A percentile compares a stretch with the other conserved stretches of the same genome.
Conservation (phyloP, 2,888 invertebrate genomes). For the Lacanobia wlatinum region DNA sequence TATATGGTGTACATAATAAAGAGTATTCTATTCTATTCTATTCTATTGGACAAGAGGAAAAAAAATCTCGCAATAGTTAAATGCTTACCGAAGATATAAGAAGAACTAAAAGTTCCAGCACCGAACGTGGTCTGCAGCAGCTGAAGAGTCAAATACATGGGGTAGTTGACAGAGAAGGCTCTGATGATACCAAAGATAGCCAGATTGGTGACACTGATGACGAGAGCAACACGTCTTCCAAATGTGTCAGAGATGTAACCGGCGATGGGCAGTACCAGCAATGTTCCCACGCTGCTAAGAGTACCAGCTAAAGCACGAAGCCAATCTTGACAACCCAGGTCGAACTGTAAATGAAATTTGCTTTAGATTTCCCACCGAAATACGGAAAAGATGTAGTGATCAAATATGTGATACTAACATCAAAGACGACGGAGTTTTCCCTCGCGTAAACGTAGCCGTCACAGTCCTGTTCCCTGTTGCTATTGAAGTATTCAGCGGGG, state of each 20-base stretch:
- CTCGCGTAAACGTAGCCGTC: conserved; percentile 80
- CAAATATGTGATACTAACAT: conserved; percentile 73
- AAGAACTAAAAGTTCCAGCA: conserved; percentile 89
- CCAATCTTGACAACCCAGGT: conserved; percentile 93
- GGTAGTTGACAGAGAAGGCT: conserved; percentile 90
- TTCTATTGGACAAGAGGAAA: too few species aligned
- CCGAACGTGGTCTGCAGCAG: conserved; percentile 89
- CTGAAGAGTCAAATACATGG: conserved; percentile 89
- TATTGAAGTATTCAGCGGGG: conserved; percentile 75
- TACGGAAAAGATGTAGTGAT: not conserved
- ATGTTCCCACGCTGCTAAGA: conserved; percentile 92
- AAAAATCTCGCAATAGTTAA: not conserved
- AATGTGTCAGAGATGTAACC: conserved; percentile 93
- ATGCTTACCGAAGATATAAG: conserved; percentile 82
- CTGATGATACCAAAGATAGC: conserved; percentile 88
- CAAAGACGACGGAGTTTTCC: conserved; percentile 82
- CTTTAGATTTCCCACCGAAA: not conserved
- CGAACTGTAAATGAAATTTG: conserved; percentile 87
- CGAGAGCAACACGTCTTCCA: conserved; percentile 88
- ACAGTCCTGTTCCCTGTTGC: conserved; percentile 65
- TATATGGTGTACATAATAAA: too few species aligned
- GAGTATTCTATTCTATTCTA: too few species aligned
- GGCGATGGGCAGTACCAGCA: conserved; percentile 92
- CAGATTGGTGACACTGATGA: conserved; percentile 84
- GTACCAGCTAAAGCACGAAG: conserved; percentile 93